A percentile compares a stretch with the other conserved stretches of the same genome.
Conservation (phyloP, 2,113 vertebrate species). For the Geococcyx californianus region DNA sequence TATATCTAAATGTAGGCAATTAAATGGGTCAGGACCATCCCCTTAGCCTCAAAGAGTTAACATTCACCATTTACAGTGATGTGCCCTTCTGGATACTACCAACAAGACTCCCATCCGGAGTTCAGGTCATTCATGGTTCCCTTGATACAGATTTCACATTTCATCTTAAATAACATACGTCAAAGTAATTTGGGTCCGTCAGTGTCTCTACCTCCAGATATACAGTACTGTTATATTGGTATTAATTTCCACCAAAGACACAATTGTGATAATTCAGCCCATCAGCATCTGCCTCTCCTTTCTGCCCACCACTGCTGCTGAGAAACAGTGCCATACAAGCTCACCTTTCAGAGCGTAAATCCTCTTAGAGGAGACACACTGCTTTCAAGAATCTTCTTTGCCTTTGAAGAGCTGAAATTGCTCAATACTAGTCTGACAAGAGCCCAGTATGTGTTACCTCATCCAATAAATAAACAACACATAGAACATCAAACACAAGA, state of each 20-base stretch:
- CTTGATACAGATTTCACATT: neutral
- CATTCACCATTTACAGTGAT: neutral
- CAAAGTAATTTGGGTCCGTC: neutral
- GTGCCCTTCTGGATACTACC: neutral
- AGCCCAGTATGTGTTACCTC: too few species aligned
- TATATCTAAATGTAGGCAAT: neutral
- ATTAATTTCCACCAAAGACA: neutral
- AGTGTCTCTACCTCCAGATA: neutral
- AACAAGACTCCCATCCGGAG: neutral
- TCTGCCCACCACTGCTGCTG: neutral
- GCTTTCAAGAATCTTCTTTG: neutral
- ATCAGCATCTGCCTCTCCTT: neutral
- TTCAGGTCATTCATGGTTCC: neutral
- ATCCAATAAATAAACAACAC: rapidly evolving
- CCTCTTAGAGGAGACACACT: rapidly evolving
- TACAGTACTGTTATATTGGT: neutral
- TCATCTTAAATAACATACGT: too few species aligned
- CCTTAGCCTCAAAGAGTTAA: neutral
- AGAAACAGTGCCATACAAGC: neutral
- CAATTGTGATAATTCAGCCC: rapidly evolving
- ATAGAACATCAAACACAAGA: neutral
- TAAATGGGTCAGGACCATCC: neutral
- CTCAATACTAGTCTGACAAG: too few species aligned
- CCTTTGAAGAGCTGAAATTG: neutral
- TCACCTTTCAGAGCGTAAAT: neutral